Evolutionary conservation across 2,113 vertebrate species (phyloP).

Genomic region (Elephas maximus): DNA sequence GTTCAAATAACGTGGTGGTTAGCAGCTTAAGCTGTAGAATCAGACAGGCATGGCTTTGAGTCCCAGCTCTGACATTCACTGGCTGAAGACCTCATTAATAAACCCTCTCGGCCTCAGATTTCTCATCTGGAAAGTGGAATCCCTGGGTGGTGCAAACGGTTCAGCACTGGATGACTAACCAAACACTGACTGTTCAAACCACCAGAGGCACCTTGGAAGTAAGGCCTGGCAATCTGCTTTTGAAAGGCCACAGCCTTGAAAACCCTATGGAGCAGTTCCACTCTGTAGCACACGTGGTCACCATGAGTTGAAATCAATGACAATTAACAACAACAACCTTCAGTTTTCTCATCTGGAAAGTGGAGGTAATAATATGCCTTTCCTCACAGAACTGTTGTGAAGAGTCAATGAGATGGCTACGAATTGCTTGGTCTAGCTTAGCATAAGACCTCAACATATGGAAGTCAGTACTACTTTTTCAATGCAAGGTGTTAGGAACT

Average conservation of each 20-base stretch:
- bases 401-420: background rate
- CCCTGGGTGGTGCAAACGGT: background rate
- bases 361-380: too few relatives aligned
- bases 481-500: background rate
- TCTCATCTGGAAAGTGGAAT: background rate
- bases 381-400: too few relatives aligned
- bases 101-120: background rate
- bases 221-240: background rate
- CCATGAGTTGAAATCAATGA: background rate
- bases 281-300: background rate
- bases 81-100: background rate
- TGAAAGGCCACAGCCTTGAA: background rate
- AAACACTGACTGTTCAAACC: background rate
- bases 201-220: background rate
- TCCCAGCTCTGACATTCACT: background rate
- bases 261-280: background rate
- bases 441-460: background rate
- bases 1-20: background rate
- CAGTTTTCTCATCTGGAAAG: too few relatives aligned
- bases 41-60: fast-evolving
- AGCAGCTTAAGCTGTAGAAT: background rate
- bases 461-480: background rate
- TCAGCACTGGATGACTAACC: too few relatives aligned
- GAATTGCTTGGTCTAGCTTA: background rate
- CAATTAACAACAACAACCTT: background rate